Conservation (phyloP, 2,113 vertebrate species). For the Chaenocephalus aceratus region DNA sequence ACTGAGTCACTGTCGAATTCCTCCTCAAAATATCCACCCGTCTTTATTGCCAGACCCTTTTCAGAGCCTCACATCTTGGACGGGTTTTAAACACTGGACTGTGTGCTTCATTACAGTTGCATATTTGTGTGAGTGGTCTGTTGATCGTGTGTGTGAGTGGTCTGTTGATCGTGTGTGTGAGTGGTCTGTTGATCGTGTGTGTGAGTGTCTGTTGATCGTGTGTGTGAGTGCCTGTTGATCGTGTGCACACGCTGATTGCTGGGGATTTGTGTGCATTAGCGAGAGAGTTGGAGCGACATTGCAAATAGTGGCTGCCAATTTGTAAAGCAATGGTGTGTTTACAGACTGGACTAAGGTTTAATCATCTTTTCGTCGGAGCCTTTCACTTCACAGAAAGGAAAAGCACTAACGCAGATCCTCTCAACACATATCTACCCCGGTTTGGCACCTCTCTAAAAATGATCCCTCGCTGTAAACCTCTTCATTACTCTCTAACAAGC, state of each 20-base stretch:
- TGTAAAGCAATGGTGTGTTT: not conserved
- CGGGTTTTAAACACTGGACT: slow-evolving; percentile 37
- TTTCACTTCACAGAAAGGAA: not conserved
- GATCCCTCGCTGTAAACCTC: slow-evolving; percentile 17
- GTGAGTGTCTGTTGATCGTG: slow-evolving; percentile 20
- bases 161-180: slow-evolving; percentile 28
- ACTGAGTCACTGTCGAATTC: slow-evolving; percentile 28
- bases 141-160: slow-evolving; percentile 8
- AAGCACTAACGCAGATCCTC: slow-evolving; percentile 1
- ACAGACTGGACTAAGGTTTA: slow-evolving; percentile 1
- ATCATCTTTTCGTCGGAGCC: not conserved
- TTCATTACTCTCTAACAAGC: slow-evolving; percentile 50
- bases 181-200: slow-evolving; percentile 24
- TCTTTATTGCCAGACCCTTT: slow-evolving; percentile 11
- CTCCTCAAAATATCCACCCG: slow-evolving; percentile 46
- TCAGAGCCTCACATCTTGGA: slow-evolving; percentile 41
- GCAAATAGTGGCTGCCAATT: slow-evolving; percentile 27
- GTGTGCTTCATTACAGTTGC: slow-evolving; percentile 47
- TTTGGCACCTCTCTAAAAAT: slow-evolving; percentile 29
- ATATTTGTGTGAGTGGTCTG: slow-evolving; percentile 8
- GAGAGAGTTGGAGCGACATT: not conserved
- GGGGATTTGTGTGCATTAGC: slow-evolving; percentile 40
- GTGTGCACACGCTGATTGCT: slow-evolving; percentile 18
- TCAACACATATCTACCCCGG: slow-evolving; percentile 3
- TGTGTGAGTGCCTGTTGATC: slow-evolving; percentile 25